Base-by-base conservation (phyloP, 2,113 vertebrate genomes). In the Tringa solitaria region DNA sequence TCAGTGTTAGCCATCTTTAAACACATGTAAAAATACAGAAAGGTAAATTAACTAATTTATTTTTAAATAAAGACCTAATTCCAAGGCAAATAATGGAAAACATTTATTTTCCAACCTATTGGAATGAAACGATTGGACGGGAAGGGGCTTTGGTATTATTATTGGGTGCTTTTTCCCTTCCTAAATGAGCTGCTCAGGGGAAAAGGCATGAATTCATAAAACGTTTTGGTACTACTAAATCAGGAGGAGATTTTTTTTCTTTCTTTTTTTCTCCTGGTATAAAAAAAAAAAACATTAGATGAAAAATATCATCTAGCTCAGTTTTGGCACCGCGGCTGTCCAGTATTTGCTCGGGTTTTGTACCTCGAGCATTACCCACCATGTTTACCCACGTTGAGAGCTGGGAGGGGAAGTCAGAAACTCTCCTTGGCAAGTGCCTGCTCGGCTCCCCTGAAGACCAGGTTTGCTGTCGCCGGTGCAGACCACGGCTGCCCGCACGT, bases 1-100 rank as follows among this genome's bases (percentile, higher is more conserved):
- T 93, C 70, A 32, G 14, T 1, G 1, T 87, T 73, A 73, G 54
- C 84, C 84, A 89, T 95, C 48, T 79, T 95, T 87, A 94, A 96
- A 93, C 81, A 87, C 74, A 89, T 89, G 84, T 82, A 65, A 95
- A 96, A 96, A 84, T 76, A 93, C 56, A 89, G 77, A 94, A 95
- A 95, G 57, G 77, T 97, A 95, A 94, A 93, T 94, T 95, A 91
- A 92, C 93, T 87, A 87, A 96, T 95, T 95, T 95, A 91, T 96
- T 97, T 96, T 96, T 85, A 93, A 95, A 95, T 93, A 5, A 95
- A 91, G 65, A 91, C 74, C 17, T 73, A 73, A 76, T 93, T 96
- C 95, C 96, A 96, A 97, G 87, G 93, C 73, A 96, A 96, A 96
- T 94, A 97, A 82, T 84, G 93, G 87, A 93, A 95, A 96, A 87